Base-by-base conservation (phyloP, 2,797 vertebrate genomes). In the Manis javanica region DNA sequence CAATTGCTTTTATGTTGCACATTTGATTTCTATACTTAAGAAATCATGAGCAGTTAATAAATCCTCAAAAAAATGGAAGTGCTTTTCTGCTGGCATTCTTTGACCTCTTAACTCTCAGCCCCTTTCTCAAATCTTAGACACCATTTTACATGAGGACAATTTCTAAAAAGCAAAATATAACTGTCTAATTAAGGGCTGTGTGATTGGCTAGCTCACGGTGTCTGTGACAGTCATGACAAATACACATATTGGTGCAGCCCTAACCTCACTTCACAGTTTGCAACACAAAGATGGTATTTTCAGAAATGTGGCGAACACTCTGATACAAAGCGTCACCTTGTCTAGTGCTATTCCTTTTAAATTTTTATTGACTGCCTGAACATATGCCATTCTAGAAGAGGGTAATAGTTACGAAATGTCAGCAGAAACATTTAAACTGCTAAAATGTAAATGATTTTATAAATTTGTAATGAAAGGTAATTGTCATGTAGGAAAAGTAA, bases 361-460 rank as follows among this genome's bases (percentile, higher is more conserved):
- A 98, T 99, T 98, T 99, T 99, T 99, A 99, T 99, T 99, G 99
- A 99, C 99, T 99, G 99, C 99, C 98, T 99, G 99, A 98, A 98
- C 98, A 98, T 99, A 99, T 99, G 99, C 98, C 99, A 99, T 99
- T 99, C 99, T 99, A 99, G 99, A 98, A 98, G 99, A 99, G 99
- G 99, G 99, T 99, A 99, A 99, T 99, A 99, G 99, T 99, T 99
- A 99, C 99, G 99, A 99, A 99, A 99, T 99, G 99, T 99, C 99
- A 99, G 98, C 98, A 99, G 99, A 99, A 99, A 99, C 99, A 99
- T 99, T 99, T 98, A 97, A 99, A 98, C 98, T 99, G 99, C 98
- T 99, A 99, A 99, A 99, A 99, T 99, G 98, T 98, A 99, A 99
- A 99, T 99, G 99, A 99, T 99, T 99, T 99, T 99, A 99, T 99